Evolutionary conservation across 1,140 invertebrate species (phyloP), one percentile per base, ranked within the genome.

Genomic region (Dendrolimus kikuchii): DNA sequence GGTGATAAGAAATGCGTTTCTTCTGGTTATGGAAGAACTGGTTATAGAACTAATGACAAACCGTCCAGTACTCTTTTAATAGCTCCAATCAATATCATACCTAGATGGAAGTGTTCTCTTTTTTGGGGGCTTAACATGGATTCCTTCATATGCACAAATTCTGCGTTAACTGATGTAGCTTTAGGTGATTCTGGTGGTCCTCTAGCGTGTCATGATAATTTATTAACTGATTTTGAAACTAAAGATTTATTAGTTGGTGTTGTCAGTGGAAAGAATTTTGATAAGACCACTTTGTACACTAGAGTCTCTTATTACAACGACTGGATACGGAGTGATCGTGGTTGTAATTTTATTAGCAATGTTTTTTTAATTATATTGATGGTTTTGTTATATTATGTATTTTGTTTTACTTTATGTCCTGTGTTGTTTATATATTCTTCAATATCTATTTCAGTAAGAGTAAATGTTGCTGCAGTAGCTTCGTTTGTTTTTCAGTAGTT

Each of bases 121-220:
- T 39, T 76, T 2, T 84, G 78, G 78, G 68, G 77, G 36, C 71
- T 79, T 56, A 60, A 74, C 49, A 84, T 84, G 81, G 65, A 71
- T 54, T 59, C 51, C 0, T 81, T 70, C 44, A 57, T 84, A 44
- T 84, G 81, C 58, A 70, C 75, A 1, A 57, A 70, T 53, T 70
- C 78, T 0, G 50, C 59, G 1, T 6, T 71, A 0, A 54, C 67
- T 3, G 81, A 81, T 51, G 72, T 81, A 0, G 59, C 68, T 5
- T 58, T 52, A 10, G 78, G 81, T 1, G 81, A 81, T 44, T 80
- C 81, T 5, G 78, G 78, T 0, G 77, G 81, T 2, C 81, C 81
- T 8, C 54, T 84, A 38, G 60, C 58, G 3, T 84, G 81, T 42
- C 59, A 40, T 2, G 53, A 51, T 5, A 78, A 74, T 1, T 9